phyloP scores from a whole-genome alignment of 2,888 invertebrate genomes.

The Dexiosoma caninum region DNA sequence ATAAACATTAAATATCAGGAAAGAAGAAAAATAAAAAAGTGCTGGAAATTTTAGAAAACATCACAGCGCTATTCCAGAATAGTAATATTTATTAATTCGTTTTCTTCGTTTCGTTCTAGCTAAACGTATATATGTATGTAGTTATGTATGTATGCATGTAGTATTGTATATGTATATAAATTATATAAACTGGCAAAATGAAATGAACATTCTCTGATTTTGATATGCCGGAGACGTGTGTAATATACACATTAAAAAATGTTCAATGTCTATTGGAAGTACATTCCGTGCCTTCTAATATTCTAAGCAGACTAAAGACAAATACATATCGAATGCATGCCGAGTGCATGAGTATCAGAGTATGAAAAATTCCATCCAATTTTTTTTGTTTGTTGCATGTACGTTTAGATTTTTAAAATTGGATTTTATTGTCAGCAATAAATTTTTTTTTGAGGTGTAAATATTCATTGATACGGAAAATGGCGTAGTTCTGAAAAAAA shows the following conservation, averaged over 20 bases:
- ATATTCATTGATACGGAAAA: constrained; percentile 74
- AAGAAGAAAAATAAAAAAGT: constrained; percentile 3
- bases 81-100: not conserved
- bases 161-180: constrained; percentile 31
- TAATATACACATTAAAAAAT: not conserved
- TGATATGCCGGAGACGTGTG: not conserved
- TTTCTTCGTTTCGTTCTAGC: not conserved
- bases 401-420: constrained; percentile 27
- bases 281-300: not conserved
- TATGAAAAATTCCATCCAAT: constrained; percentile 23
- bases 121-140: no score
- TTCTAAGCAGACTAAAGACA: constrained; percentile 1
- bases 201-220: not conserved
- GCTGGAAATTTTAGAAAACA: constrained; percentile 49
- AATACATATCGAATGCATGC: constrained; percentile 7
- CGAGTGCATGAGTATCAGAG: not conserved
- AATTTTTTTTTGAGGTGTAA: constrained; percentile 68
- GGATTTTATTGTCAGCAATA: constrained; percentile 37
- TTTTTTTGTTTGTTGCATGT: not conserved
- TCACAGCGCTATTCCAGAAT: constrained; percentile 58
- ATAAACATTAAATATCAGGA: not conserved
- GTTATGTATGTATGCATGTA: no score
- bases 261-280: not conserved
- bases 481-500: constrained; percentile 71
- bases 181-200: not conserved